Percentiles rank a stretch among this genome's conserved stretches.
Evolutionary conservation across 2,113 vertebrate genomes (phyloP).

Genomic region (Cariama cristata): DNA sequence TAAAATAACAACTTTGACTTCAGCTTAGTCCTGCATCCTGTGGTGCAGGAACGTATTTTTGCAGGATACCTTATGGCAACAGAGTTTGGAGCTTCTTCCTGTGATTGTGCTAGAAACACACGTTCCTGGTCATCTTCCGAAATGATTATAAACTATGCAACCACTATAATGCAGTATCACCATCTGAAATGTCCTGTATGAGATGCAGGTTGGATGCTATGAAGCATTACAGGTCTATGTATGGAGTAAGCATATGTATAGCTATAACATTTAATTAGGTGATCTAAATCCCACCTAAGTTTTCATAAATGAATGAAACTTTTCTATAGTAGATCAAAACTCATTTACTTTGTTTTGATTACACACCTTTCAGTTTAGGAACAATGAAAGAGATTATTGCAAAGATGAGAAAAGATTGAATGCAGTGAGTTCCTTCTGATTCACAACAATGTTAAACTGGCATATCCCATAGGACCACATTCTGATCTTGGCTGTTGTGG

Average conservation of each 20-base stretch:
- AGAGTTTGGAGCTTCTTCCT: background rate
- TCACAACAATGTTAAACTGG: background rate
- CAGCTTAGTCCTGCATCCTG: background rate
- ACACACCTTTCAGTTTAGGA: background rate
- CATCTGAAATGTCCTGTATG: background rate
- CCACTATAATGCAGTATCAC: background rate
- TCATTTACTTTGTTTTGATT: background rate
- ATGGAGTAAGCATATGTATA: background rate
- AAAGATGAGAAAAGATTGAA: background rate
- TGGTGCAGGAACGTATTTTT: background rate
- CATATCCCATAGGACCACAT: background rate
- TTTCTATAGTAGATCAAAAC: background rate
- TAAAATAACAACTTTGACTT: background rate
- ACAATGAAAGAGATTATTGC: background rate
- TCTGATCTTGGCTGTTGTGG: background rate
- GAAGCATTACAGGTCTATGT: background rate
- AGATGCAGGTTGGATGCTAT: background rate
- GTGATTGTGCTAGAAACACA: background rate
- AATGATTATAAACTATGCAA: background rate
- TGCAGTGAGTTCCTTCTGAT: background rate
- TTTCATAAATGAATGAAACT: background rate
- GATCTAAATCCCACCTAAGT: background rate
- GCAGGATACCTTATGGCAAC: background rate
- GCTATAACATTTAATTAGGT: background rate
- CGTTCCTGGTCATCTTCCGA: background rate